These are phyloP conservation scores for Rhagonycha lutea DNA, from an alignment of 2,888 invertebrate genomes.

Conservation along the genomic window DNA sequence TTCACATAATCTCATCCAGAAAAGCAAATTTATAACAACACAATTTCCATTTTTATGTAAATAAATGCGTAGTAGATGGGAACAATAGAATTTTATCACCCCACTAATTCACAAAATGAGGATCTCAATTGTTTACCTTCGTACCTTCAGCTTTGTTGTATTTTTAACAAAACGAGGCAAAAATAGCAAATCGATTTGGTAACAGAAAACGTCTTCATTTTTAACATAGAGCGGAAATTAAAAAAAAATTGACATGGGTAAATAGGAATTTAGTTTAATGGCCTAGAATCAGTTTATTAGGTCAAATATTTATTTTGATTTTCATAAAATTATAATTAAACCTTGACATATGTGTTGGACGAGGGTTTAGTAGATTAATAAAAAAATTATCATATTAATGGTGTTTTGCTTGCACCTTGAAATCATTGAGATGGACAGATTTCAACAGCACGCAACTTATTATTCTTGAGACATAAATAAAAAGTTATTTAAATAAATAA, in stretches of 20 bases:
- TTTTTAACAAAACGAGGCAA: background rate
- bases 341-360: background rate
- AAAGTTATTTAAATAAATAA: too few relatives aligned
- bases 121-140: background rate
- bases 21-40: background rate
- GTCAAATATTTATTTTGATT: background rate
- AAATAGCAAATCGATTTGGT: background rate
- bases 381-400: background rate
- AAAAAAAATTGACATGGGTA: background rate
- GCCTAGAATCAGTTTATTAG: background rate
- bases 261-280: background rate
- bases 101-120: background rate
- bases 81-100: background rate
- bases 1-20: background rate
- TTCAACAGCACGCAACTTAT: background rate
- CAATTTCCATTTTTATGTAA: background rate
- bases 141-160: background rate
- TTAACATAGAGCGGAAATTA: background rate
- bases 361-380: background rate
- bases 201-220: background rate
- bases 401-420: background rate
- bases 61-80: background rate
- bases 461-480: background rate
- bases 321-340: background rate
- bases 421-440: background rate